phyloP scores from a whole-genome alignment of 1,140 invertebrate species.

The Neotoxoptera formosana region DNA sequence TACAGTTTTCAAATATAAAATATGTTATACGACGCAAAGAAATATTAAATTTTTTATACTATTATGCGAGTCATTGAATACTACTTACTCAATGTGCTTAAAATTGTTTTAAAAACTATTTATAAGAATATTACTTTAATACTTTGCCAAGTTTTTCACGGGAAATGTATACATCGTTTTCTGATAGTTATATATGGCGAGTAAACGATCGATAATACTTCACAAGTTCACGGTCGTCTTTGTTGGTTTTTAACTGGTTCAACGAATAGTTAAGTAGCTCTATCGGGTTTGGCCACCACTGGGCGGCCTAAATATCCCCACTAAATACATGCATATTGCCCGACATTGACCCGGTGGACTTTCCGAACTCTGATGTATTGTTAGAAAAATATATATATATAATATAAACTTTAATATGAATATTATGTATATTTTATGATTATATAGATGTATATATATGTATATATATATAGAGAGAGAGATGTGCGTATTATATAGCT shows the following conservation, averaged over 20 bases:
- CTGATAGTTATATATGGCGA: not conserved
- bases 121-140: not conserved
- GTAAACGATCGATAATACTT: not conserved
- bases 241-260: conserved; percentile 45
- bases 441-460: no score
- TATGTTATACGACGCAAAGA: not conserved
- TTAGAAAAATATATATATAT: not conserved
- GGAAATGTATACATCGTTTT: not conserved
- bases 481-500: no score
- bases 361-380: conserved; percentile 11
- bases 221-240: conserved; percentile 50
- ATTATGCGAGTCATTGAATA: no score
- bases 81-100: not conserved
- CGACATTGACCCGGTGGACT: conserved; percentile 49
- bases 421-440: not conserved
- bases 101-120: not conserved
- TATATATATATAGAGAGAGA: no score
- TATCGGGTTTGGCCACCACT: conserved; percentile 43
- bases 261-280: not conserved
- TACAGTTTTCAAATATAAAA: not conserved
- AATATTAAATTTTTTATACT: not conserved
- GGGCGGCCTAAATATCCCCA: conserved; percentile 56
- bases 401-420: not conserved
- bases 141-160: not conserved
- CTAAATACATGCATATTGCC: not conserved